Percentiles rank a stretch among this genome's conserved stretches.
Conservation (phyloP, 2,888 invertebrate species). For the Tenthredo scrophulariae region DNA sequence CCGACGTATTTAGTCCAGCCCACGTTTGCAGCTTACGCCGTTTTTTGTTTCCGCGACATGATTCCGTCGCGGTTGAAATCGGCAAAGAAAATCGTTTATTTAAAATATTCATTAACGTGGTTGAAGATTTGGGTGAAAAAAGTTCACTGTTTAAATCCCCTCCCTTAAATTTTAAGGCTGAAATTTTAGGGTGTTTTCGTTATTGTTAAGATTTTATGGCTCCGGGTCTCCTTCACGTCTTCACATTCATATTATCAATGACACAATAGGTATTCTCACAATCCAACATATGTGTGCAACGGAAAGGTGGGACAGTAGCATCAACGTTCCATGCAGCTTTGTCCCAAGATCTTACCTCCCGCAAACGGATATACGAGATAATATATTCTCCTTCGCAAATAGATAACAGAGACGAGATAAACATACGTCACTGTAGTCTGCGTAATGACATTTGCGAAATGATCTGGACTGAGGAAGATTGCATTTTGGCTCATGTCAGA, state of each 20-base stretch:
- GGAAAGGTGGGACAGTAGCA: not conserved
- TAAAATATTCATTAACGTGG: too few relatives aligned
- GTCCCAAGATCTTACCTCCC: not conserved
- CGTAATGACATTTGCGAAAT: not conserved
- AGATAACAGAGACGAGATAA: conserved; percentile 1
- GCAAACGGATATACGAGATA: not conserved
- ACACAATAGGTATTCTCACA: not conserved
- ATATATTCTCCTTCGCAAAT: not conserved
- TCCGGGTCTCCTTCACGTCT: not conserved
- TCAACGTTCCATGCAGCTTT: not conserved
- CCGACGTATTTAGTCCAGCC: not conserved
- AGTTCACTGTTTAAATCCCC: too few relatives aligned
- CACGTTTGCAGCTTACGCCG: not conserved
- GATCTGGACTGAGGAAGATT: not conserved
- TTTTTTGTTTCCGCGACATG: not conserved
- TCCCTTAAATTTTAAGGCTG: too few relatives aligned
- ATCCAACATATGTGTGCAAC: not conserved
- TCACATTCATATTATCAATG: not conserved
- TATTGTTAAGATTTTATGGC: too few relatives aligned
- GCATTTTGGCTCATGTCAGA: not conserved
- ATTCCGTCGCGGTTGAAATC: not conserved
- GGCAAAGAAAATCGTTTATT: too few relatives aligned
- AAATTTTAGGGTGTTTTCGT: not conserved
- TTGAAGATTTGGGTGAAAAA: not conserved
- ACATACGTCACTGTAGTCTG: not conserved